Evolutionary conservation across 2,113 vertebrate species (phyloP).

Genomic region (Ceyx melanurus): DNA sequence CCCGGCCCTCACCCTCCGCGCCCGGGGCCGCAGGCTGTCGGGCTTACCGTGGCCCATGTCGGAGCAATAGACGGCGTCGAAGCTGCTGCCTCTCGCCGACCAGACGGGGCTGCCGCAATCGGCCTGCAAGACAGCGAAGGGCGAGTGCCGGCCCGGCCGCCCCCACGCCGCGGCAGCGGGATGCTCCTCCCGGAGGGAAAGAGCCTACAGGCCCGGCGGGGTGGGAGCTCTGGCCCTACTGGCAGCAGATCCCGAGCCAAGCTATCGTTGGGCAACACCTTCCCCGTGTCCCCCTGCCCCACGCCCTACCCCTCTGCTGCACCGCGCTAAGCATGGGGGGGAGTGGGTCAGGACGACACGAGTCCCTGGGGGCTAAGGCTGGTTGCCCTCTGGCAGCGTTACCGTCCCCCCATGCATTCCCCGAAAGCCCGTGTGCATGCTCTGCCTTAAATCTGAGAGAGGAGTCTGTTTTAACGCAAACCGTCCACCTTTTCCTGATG

Average conservation of each 20-base stretch:
- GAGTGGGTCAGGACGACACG: neutral
- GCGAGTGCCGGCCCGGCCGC: conserved; percentile 47
- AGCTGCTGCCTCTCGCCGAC: conserved; percentile 85
- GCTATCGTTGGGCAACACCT: conserved; percentile 36
- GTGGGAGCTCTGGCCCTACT: conserved; percentile 51
- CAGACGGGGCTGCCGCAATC: conserved; percentile 88
- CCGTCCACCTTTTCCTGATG: neutral
- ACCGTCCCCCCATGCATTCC: neutral
- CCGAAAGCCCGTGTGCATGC: neutral
- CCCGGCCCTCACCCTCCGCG: neutral
- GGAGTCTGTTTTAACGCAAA: neutral
- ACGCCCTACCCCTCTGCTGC: neutral
- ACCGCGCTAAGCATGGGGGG: neutral
- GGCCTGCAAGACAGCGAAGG: conserved; percentile 75
- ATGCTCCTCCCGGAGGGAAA: conserved; percentile 31
- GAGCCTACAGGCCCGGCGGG: conserved; percentile 79
- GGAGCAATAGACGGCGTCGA: conserved; percentile 80
- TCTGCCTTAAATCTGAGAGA: neutral
- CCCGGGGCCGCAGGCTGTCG: neutral
- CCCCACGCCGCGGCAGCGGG: neutral
- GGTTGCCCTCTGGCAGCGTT: neutral
- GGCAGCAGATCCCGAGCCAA: conserved; percentile 50
- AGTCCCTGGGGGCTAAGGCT: neutral
- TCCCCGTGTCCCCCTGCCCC: neutral
- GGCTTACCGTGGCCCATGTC: conserved; percentile 85